These are phyloP conservation scores for Natator depressus DNA, from an alignment of 2,113 vertebrate species.

Conservation along the genomic window DNA sequence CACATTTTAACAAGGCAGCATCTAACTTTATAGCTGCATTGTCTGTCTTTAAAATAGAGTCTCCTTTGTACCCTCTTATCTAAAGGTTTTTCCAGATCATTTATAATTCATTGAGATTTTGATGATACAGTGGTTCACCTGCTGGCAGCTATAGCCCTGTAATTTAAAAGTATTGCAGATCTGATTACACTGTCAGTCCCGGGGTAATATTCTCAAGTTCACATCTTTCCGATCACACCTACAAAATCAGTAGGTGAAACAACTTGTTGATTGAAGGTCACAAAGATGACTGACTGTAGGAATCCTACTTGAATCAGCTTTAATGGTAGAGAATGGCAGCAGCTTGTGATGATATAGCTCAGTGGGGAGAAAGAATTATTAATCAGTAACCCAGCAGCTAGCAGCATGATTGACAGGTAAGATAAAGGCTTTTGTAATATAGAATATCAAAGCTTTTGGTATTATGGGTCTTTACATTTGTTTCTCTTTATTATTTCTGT, in stretches of 20 bases:
- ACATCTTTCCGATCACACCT: neutral
- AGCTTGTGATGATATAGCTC: neutral
- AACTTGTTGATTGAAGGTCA: slow-evolving; percentile 27
- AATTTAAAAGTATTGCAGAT: slow-evolving; percentile 15
- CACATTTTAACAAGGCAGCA: neutral
- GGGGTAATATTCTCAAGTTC: neutral
- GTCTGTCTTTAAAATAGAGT: slow-evolving; percentile 40
- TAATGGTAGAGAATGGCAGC: neutral
- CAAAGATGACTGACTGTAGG: neutral
- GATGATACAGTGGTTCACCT: slow-evolving; percentile 37
- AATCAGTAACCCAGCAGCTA: neutral
- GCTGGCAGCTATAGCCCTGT: slow-evolving; percentile 10
- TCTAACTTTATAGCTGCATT: slow-evolving; percentile 36
- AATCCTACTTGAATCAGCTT: neutral
- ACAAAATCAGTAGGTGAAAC: slow-evolving; percentile 24
- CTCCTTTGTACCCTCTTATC: slow-evolving; percentile 37
- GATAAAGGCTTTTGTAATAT: slow-evolving; percentile 20
- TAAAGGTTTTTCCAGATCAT: slow-evolving; percentile 43
- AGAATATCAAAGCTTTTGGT: slow-evolving; percentile 8
- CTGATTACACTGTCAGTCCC: slow-evolving; percentile 29
- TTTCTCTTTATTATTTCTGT: neutral
- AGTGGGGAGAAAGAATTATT: neutral
- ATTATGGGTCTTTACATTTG: slow-evolving; percentile 9
- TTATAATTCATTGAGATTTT: slow-evolving; percentile 61
- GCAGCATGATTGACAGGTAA: slow-evolving; percentile 16